Evolutionary conservation across 2,113 vertebrate genomes (phyloP).

Genomic region (Notothenia coriiceps): DNA sequence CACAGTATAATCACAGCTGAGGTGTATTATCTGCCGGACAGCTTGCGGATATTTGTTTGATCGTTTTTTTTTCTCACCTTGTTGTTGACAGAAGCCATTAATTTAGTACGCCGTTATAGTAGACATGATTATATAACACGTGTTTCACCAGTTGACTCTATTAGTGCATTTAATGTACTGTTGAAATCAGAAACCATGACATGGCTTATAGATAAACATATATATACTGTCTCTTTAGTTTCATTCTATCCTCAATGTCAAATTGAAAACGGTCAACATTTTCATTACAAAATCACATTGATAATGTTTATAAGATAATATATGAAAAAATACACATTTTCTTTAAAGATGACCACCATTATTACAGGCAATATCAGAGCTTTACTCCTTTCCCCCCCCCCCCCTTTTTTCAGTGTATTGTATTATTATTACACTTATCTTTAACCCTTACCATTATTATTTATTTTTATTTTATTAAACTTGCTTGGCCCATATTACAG

Average conservation of each 20-base stretch:
- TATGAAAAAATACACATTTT: no score
- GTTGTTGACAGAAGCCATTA: conserved; percentile 6
- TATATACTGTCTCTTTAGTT: not conserved
- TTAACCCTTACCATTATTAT: no score
- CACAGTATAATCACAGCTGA: conserved; percentile 31
- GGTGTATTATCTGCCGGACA: conserved; percentile 36
- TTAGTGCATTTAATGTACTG: not conserved
- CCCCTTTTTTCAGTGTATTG: no score
- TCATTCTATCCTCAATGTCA: not conserved
- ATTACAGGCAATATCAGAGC: no score
- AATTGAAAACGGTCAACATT: not conserved
- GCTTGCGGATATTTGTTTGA: conserved; percentile 11
- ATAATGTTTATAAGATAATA: no score
- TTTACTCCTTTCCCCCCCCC: no score
- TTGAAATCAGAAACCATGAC: not conserved
- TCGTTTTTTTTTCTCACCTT: conserved; percentile 1
- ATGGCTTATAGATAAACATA: not conserved
- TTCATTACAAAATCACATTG: not conserved
- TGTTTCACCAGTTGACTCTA: not conserved
- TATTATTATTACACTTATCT: no score
- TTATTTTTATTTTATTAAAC: no score
- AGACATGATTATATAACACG: not conserved
- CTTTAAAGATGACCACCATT: no score
- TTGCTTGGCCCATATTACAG: not conserved
- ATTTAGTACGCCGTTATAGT: not conserved